Base-by-base conservation (phyloP, 2,888 invertebrate genomes). In the Byasa hedistus region DNA sequence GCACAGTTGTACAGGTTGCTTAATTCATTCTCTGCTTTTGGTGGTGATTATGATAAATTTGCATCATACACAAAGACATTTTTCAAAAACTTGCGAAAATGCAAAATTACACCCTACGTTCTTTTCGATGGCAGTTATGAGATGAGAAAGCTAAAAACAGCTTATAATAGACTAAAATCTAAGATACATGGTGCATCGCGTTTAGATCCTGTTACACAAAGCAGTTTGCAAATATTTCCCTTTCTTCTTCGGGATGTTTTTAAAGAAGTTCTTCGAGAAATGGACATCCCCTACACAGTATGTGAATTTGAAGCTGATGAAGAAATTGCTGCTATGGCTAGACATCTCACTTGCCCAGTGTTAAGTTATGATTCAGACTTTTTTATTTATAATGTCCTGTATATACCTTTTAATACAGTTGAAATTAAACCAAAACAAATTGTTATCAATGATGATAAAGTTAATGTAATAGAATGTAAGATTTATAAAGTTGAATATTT, bases 281-380 rank as follows among this genome's bases (percentile, higher is more conserved):
- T 96, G 77, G 91, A 92, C 10, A 88, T 98, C 12, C 92, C 93
- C 15, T 93, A 94, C 69, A 94, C 95, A 57, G 93, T 96, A 62
- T 96, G 97, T 78, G 94, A 96, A 72, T 97, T 96, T 82, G 98
- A 99, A 85, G 98, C 98, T 1, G 99, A 99, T 81, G 94, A 95
- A 73, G 96, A 97, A 77, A 94, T 98, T 64, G 98, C 98, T 0
- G 94, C 95, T 0, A 84, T 98, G 72, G 96, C 98, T 0, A 94
- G 95, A 71, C 92, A 94, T 65, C 87, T 97, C 2, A 91, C 95
- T 52, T 98, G 97, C 75, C 98, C 98, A 0, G 95, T 99, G 2
- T 82, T 99, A 4, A 98, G 98, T 77, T 96, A 96, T 74, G 99
- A 99, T 85, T 98, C 98, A 0, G 99, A 99, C 87, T 99, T 98